These are phyloP conservation scores for Candoia aspera DNA, from an alignment of 2,113 vertebrate species.

Conservation along the genomic window DNA sequence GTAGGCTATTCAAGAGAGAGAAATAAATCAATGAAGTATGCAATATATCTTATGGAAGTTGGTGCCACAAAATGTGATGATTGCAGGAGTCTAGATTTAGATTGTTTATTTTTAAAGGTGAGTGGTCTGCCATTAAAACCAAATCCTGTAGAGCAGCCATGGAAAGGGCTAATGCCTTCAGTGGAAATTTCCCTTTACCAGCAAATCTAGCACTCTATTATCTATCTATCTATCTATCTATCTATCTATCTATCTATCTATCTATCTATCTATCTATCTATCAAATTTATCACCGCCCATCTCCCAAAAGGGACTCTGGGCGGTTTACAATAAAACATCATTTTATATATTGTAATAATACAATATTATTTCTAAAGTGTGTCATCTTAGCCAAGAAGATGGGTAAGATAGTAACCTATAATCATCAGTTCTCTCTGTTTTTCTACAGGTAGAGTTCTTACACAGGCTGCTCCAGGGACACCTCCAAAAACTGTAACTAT, in stretches of 20 bases:
- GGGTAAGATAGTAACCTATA: neutral
- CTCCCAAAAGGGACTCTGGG: too few species aligned
- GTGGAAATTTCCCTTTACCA: neutral
- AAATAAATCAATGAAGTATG: neutral
- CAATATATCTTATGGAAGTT: neutral
- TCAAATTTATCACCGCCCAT: too few species aligned
- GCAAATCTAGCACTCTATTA: neutral
- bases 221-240: too few species aligned
- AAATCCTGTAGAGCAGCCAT: neutral
- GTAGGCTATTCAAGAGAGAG: neutral
- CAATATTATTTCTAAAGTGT: too few species aligned
- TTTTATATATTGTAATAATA: too few species aligned
- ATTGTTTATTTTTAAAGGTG: neutral
- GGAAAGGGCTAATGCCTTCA: neutral
- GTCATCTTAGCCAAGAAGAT: neutral
- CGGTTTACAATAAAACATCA: too few species aligned
- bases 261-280: too few species aligned
- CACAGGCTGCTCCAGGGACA: conserved; percentile 85
- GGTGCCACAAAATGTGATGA: neutral
- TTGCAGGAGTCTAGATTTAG: neutral
- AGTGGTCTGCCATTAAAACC: neutral
- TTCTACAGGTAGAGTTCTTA: conserved; percentile 87
- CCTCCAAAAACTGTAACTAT: conserved; percentile 89
- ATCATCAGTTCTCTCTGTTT: conserved; percentile 56
- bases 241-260: too few species aligned